A percentile compares a stretch with the other conserved stretches of the same genome.
Evolutionary conservation across 1,140 invertebrate species (phyloP).

Genomic region (Cecropterus lyciades): DNA sequence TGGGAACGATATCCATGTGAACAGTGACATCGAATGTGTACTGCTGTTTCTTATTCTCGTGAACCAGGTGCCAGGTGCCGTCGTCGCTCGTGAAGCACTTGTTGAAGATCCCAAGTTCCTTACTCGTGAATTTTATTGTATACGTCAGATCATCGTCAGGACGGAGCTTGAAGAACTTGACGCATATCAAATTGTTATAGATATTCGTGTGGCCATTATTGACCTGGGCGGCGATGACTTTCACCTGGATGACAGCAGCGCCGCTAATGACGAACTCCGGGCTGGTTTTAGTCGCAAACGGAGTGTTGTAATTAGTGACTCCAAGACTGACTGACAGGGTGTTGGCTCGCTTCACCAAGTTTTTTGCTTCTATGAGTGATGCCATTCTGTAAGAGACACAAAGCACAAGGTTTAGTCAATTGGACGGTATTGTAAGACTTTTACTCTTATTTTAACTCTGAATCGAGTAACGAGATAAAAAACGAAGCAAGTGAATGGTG

Average conservation of each 20-base stretch:
- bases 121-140: conserved; percentile 39
- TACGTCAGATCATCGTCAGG: conserved; percentile 43
- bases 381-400: conserved; percentile 36
- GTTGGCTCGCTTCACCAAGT: conserved; percentile 42
- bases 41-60: conserved; percentile 41
- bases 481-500: too few relatives aligned
- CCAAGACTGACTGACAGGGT: conserved; percentile 36
- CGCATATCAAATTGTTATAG: conserved; percentile 42
- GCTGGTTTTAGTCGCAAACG: conserved; percentile 32
- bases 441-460: neutral
- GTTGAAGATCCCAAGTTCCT: conserved; percentile 36
- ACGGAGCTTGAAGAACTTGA: conserved; percentile 40
- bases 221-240: conserved; percentile 38
- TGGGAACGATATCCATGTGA: conserved; percentile 38
- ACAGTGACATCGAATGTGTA: conserved; percentile 39
- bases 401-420: too few relatives aligned
- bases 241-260: conserved; percentile 38
- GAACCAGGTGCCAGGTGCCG: conserved; percentile 46
- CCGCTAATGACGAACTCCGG: conserved; percentile 39
- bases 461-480: neutral
- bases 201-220: conserved; percentile 39
- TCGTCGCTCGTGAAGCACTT: conserved; percentile 44
- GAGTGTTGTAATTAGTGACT: conserved; percentile 38
- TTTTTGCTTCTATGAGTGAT: conserved; percentile 5
- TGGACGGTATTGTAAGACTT: too few relatives aligned